Evolutionary conservation across 2,888 invertebrate species (phyloP), one percentile per base, ranked within the genome.

Genomic region (Lepidocyrtinus sp.): DNA sequence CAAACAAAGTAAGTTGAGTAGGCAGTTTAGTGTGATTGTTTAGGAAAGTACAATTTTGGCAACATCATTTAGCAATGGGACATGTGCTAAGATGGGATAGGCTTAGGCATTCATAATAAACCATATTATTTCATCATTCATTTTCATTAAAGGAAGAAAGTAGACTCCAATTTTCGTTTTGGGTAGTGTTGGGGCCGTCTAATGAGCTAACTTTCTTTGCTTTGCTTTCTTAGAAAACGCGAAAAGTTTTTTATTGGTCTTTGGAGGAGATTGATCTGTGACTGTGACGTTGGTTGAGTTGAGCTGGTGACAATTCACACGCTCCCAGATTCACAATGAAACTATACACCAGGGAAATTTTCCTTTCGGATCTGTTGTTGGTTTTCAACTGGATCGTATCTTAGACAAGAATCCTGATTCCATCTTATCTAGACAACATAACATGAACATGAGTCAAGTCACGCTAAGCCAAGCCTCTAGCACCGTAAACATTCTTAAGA

Each of bases 391-490:
- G 36, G 36, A 36, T 36, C 12, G 12, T 12, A 12, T 36, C 12
- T 36, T 36, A n/a, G n/a, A n/a, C n/a, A n/a, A n/a, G 36, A 36
- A 36, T 36, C 36, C n/a, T 7, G 36, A 36, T 36, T 12, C 5
- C 5, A 36, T 36, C 36, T 36, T 36, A 36, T 36, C 36, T 5
- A 7, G 36, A 36, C 36, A 36, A 7, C 5, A 12, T 5, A 36
- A 36, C 36, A 36, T 45, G 55, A 55, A 55, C 55, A 3, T n/a
- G 55, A 55, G 55, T 65, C 65, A 65, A 55, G 46, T 68, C 68
- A n/a, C 27, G 17, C 27, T 17, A n/a, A n/a, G n/a, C n/a, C n/a
- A n/a, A n/a, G n/a, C n/a, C n/a, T n/a, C n/a, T n/a, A n/a, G n/a
- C 27, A 27, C 64, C 9, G 17, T 25, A 26, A 1, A 2, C 68